Evolutionary conservation across 2,888 invertebrate genomes (phyloP).

Genomic region (Darwinula stevensoni): DNA sequence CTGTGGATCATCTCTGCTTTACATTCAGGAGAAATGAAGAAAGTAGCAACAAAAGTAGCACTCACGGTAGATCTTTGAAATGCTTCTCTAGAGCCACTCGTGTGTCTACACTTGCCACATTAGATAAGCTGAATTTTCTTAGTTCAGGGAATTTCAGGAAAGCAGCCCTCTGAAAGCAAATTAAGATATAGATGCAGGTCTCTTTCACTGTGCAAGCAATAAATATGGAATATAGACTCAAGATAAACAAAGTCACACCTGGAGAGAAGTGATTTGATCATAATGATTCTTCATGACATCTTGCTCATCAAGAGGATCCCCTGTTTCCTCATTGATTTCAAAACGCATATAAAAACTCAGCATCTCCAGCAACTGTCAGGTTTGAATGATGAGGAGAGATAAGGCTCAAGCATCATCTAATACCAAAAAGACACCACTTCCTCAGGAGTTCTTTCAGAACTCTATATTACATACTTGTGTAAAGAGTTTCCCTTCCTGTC

Average conservation of each 20-base stretch:
- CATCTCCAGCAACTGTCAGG: slow-evolving; percentile 59
- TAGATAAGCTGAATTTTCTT: slow-evolving; percentile 56
- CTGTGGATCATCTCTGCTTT: no score
- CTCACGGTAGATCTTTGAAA: slow-evolving; percentile 39
- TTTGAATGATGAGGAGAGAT: not conserved
- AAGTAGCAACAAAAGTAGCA: slow-evolving; percentile 4
- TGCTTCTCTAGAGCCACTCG: slow-evolving; percentile 50
- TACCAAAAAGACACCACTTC: not conserved
- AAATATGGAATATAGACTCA: slow-evolving; percentile 1
- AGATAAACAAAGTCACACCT: slow-evolving; percentile 21
- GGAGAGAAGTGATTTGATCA: slow-evolving; percentile 61
- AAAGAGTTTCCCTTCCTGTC: slow-evolving; percentile 66
- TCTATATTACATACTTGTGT: slow-evolving; percentile 66
- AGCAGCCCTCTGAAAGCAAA: slow-evolving; percentile 46
- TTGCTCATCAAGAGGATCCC: slow-evolving; percentile 69
- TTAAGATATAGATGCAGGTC: slow-evolving; percentile 5
- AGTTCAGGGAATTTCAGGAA: slow-evolving; percentile 71
- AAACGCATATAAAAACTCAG: slow-evolving; percentile 85
- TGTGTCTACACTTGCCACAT: slow-evolving; percentile 83
- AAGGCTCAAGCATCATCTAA: no score
- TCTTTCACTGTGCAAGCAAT: no score
- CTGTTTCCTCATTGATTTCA: slow-evolving; percentile 88
- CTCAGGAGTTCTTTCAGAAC: not conserved
- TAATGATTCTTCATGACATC: slow-evolving; percentile 87
- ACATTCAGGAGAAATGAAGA: slow-evolving; percentile 6